phyloP scores from a whole-genome alignment of 1,140 invertebrate species.

The Dinothrombium tinctorium region DNA sequence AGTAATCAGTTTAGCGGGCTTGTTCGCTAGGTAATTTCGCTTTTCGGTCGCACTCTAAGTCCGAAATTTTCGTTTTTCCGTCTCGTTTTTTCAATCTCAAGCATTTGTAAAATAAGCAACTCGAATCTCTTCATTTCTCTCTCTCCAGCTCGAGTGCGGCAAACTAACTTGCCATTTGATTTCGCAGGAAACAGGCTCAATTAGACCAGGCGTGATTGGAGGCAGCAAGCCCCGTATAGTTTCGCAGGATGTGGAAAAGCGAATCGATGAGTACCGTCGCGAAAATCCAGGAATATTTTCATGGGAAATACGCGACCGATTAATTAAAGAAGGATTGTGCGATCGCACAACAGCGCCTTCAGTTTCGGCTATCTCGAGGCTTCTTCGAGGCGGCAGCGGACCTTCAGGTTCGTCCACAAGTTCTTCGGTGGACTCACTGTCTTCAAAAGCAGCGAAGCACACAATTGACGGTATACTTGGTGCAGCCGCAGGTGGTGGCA shows the following conservation, averaged over 20 bases:
- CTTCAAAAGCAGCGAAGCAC: slow-evolving; percentile 13
- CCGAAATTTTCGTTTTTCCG: too few relatives aligned
- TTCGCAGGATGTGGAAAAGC: slow-evolving; percentile 61
- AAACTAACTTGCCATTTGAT: too few relatives aligned
- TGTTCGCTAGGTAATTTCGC: too few relatives aligned
- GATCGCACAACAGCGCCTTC: slow-evolving; percentile 56
- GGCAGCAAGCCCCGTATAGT: slow-evolving; percentile 62
- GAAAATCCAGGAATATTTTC: slow-evolving; percentile 82
- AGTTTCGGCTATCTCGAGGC: slow-evolving; percentile 61
- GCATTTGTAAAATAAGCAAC: too few relatives aligned
- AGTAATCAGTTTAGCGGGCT: too few relatives aligned
- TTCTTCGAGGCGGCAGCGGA: slow-evolving; percentile 26
- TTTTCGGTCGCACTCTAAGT: too few relatives aligned
- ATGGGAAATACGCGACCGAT: slow-evolving; percentile 81
- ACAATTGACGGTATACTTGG: slow-evolving; percentile 17
- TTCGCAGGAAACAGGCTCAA: slow-evolving; percentile 50
- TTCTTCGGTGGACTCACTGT: not conserved
- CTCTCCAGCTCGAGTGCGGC: not conserved
- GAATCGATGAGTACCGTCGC: slow-evolving; percentile 73
- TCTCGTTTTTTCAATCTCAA: too few relatives aligned
- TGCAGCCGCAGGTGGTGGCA: slow-evolving; percentile 7
- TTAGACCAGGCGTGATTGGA: slow-evolving; percentile 66
- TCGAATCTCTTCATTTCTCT: not conserved
- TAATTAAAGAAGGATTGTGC: slow-evolving; percentile 41
- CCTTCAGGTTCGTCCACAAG: not conserved